Conservation (phyloP, 1,140 invertebrate genomes). For the Halesus radiatus region DNA sequence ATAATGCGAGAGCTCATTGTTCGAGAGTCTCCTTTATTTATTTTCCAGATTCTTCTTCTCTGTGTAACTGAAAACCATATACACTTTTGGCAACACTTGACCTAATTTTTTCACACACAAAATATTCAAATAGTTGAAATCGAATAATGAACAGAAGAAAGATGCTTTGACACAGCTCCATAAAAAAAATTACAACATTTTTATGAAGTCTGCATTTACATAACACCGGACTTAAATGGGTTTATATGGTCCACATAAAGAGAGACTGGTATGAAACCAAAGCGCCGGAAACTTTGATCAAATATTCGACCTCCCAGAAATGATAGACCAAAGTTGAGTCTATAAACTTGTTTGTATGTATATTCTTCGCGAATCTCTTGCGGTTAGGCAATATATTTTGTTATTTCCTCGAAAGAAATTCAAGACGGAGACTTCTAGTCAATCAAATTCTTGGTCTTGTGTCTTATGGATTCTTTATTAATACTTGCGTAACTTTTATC, state of each 20-base stretch:
- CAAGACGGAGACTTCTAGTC: not conserved
- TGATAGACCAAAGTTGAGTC: constrained; percentile 19
- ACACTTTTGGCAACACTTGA: no score
- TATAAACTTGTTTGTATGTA: constrained; percentile 27
- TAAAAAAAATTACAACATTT: not conserved
- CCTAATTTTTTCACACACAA: no score
- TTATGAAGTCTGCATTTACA: not conserved
- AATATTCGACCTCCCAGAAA: constrained; percentile 23
- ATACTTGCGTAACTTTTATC: constrained; percentile 13
- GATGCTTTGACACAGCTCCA: not conserved
- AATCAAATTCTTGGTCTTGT: constrained; percentile 12
- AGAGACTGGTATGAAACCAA: not conserved
- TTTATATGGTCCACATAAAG: not conserved
- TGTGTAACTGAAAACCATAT: no score
- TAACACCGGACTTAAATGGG: not conserved
- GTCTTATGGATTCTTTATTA: constrained; percentile 14
- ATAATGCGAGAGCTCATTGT: no score
- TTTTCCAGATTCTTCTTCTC: no score
- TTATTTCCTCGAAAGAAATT: not conserved
- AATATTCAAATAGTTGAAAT: no score
- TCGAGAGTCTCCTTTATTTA: no score
- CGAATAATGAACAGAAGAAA: no score
- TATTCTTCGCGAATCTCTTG: not conserved
- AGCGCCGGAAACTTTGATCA: constrained; percentile 1
- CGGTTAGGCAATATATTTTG: constrained; percentile 10